phyloP scores from a whole-genome alignment of 2,797 vertebrate genomes.

The Cephalopachus bancanus region DNA sequence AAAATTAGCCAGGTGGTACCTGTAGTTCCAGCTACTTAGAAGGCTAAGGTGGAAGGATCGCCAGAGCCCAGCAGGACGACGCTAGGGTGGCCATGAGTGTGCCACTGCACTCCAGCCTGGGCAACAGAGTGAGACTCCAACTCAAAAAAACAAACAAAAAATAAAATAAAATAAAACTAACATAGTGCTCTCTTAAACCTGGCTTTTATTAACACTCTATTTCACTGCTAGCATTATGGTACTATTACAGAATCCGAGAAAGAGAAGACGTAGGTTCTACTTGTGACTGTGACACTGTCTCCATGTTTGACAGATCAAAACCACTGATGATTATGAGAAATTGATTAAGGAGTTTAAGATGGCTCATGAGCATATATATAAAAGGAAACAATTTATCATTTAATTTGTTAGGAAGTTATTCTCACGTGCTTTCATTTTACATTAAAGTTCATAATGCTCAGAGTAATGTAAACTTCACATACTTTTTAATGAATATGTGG shows the following conservation, averaged over 20 bases:
- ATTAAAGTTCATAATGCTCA: background rate
- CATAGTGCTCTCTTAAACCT: background rate
- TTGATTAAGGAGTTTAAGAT: background rate
- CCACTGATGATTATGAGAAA: background rate
- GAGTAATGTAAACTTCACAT: background rate
- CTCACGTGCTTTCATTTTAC: background rate
- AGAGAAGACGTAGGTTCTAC: background rate
- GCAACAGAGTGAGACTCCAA: too few relatives aligned
- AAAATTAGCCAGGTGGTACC: too few relatives aligned
- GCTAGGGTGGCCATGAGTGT: too few relatives aligned
- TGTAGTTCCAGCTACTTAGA: too few relatives aligned
- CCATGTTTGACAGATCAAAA: background rate
- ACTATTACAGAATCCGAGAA: background rate
- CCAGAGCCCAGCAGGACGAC: too few relatives aligned
- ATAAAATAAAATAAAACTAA: background rate
- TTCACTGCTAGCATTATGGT: background rate
- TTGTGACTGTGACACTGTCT: background rate
- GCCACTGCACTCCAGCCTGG: too few relatives aligned
- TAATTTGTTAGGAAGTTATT: background rate
- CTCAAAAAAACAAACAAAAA: too few relatives aligned
- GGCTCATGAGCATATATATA: background rate
- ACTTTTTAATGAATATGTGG: background rate
- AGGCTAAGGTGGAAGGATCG: too few relatives aligned
- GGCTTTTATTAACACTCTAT: background rate
- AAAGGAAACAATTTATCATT: conserved; percentile 17